Base-by-base conservation (phyloP, 2,888 invertebrate species). In the Chymomyza procnemis region DNA sequence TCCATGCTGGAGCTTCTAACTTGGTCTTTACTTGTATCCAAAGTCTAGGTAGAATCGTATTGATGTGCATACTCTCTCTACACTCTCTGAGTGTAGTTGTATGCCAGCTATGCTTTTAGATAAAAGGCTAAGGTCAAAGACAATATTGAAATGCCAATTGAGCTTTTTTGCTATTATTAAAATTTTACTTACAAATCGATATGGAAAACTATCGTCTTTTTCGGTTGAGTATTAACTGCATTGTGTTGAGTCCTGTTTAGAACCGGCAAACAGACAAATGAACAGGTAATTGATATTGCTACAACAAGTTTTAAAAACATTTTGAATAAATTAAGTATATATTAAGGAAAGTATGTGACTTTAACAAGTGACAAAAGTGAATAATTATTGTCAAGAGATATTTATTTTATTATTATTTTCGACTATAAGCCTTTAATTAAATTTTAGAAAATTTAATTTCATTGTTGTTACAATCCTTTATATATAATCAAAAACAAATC, bases 61-160 rank as follows among this genome's bases (percentile, higher is more conserved):
- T 56, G 19, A 30, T 46, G 56, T 19, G 67, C 22, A 30, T 63
- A 61, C 71, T 12, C 50, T 76, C 73, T 74, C 80, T n/a, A n/a
- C n/a, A n/a, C n/a, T 67, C 68, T 16, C 6, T 6, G 26, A 4
- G 8, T 26, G 26, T 26, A 26, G 26, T 0, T 16, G 30, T 30
- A 70, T 57, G 57, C 34, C 21, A 55, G 55, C 21, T 21, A 54
- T 80, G 72, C 67, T 74, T 58, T 60, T 58, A 69, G 78, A 82
- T 78, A 82, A 80, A 87, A 82, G 80, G 75, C 83, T 80, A 87
- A 78, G 87, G 83, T 83, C 87, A 87, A 87, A 87, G 83, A 87
- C 85, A 87, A 83, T 83, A 83, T 83, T 83, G 85, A 83, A 83
- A 83, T 87, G 80, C 85, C 87, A 85, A 85, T 87, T 83, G 85